Base-by-base conservation (phyloP, 2,797 vertebrate genomes). In the Periophthalmus magnuspinnatus region DNA sequence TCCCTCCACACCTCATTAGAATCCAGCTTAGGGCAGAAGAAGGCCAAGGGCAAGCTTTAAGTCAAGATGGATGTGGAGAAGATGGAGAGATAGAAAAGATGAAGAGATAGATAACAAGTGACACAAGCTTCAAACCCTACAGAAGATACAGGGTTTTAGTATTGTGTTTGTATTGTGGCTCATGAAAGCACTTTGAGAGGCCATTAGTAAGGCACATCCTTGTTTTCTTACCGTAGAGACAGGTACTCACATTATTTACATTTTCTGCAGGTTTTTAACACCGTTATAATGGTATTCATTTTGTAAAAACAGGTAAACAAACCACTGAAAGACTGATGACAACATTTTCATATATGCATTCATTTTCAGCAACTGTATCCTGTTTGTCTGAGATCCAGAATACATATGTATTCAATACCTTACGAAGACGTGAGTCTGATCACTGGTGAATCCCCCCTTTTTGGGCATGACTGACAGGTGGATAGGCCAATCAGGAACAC, bases 1-100 rank as follows among this genome's bases (percentile, higher is more conserved):
- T 73, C 72, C 65, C 68, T 79, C 66, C 68, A 38, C 76, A 78
- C 73, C 78, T 81, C 80, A 75, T 84, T 77, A 72, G 65, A 72
- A 77, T 74, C 78, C 55, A 5, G 70, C 77, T 79, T 80, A 6
- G 68, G 77, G 71, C 28, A 36, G 79, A 81, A 67, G 63, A 11
- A 54, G 63, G 80, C 79, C 71, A 79, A 73, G 67, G 75, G 56
- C 67, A 70, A 68, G 61, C 16, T 67, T 70, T 58, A 54, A 65
- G 32, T 84, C 60, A 79, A 79, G 68, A 78, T 45, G 64, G 72
- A 81, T 71, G 54, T 7, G 22, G 61, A 28, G 13, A 47, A 66
- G 71, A 79, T 69, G 54, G 65, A 70, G 67, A 2, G 62, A 79
- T 67, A 33, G 38, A 22, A 5, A 47, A 66, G 70, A 79, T 69